These are phyloP conservation scores for Dynastes maya DNA, from an alignment of 2,888 invertebrate species.

Conservation along the genomic window DNA sequence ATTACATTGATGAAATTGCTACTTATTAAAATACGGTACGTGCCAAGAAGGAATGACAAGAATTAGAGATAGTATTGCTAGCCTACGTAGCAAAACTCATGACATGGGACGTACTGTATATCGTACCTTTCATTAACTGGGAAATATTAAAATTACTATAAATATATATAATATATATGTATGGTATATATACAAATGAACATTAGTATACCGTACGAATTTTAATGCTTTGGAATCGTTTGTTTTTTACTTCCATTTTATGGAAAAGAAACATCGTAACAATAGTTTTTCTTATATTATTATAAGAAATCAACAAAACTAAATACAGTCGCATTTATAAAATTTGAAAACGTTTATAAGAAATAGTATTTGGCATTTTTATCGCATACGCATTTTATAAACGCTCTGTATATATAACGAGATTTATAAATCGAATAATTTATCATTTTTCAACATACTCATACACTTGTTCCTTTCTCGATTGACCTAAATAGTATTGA, in stretches of 20 bases:
- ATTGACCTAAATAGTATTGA: no score
- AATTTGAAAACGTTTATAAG: background rate
- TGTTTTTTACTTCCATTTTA: slow-evolving; percentile 28
- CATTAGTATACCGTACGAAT: background rate
- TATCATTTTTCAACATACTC: no score
- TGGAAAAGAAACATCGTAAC: slow-evolving; percentile 9
- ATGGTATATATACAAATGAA: slow-evolving; percentile 36
- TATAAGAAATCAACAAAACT: slow-evolving; percentile 22
- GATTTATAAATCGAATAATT: background rate
- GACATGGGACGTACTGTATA: slow-evolving; percentile 2
- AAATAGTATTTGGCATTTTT: background rate
- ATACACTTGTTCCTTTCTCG: no score
- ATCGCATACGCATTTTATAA: background rate
- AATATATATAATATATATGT: background rate
- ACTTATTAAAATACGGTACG: background rate
- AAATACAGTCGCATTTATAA: background rate
- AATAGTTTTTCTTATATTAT: slow-evolving; percentile 1
- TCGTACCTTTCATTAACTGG: background rate
- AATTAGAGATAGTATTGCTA: background rate
- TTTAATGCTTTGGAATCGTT: slow-evolving; percentile 17
- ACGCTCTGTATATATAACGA: slow-evolving; percentile 6
- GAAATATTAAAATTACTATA: background rate
- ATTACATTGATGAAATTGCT: background rate
- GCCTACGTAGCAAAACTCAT: background rate
- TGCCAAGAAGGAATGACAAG: background rate